These are phyloP conservation scores for Donacobius atricapilla DNA, from an alignment of 2,113 vertebrate species.

Conservation along the genomic window DNA sequence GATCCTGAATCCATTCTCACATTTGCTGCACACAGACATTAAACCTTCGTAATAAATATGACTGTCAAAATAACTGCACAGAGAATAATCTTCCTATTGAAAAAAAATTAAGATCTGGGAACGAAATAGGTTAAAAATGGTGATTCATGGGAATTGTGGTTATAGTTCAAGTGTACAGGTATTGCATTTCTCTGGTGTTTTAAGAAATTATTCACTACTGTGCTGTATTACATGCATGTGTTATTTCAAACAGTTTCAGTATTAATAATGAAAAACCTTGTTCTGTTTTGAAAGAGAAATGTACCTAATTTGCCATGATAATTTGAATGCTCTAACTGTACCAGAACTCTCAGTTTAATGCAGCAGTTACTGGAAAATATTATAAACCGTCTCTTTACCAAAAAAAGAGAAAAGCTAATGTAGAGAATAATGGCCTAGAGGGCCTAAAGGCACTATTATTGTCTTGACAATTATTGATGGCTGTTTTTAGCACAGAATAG, in stretches of 20 bases:
- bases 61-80: not conserved
- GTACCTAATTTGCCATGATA: not conserved
- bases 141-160: not conserved
- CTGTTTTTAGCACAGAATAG: conserved; percentile 28
- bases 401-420: not conserved
- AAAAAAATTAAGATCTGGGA: not conserved
- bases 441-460: not conserved
- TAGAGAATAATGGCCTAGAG: not conserved
- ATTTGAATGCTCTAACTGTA: not conserved
- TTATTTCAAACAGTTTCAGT: not conserved
- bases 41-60: not conserved
- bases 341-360: not conserved
- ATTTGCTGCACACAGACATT: not conserved
- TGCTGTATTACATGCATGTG: not conserved
- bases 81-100: not conserved
- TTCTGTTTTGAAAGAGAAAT: not conserved
- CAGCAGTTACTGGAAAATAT: conserved; percentile 22
- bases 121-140: not conserved
- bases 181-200: not conserved
- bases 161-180: not conserved
- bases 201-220: not conserved
- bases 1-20: not conserved
- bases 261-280: not conserved
- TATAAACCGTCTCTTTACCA: conserved; percentile 2
- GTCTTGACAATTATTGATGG: conserved; percentile 40